Base-by-base conservation (phyloP, 2,888 invertebrate species). In the Oscheius onirici region DNA sequence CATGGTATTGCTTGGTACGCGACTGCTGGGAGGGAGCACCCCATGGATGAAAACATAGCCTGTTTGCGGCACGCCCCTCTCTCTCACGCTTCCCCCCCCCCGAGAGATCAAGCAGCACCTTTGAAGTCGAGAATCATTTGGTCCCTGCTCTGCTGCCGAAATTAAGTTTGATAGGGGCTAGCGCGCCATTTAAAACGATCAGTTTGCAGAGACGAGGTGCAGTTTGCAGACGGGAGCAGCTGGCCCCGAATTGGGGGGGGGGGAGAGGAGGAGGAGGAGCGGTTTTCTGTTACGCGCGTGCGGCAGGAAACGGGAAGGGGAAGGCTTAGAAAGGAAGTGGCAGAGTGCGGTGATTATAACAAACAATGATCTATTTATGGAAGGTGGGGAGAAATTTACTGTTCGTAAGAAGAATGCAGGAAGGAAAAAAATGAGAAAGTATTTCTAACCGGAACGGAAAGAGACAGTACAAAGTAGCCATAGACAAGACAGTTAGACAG, bases 1-100 rank as follows among this genome's bases (percentile, higher is more conserved):
- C 52, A 28, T 49, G 63, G 63, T 63, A 49, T 63, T 63, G 63
- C 63, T 63, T 63, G 63, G 63, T 49, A 63, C 63, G 49, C 46
- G 49, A 46, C 24, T 24, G 49, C n/a, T n/a, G 13, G 58, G 40
- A 11, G 17, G 8, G 34, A 17, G 49, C 49, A 10, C 46, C 46
- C 49, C 63, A 63, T 63, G 49, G 63, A 63, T 46, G 63, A 63
- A 63, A 63, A 63, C 63, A 63, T 8, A 63, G n/a, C 46, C 63
- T 63, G 63, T 63, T 63, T 63, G 49, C 49, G 63, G 63, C 63
- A 46, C 63, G 63, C 63, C 63, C 58, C 63, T 43, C 63, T 26
- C 15, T 46, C 34, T 6, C 8, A 8, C 34, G 3, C 34, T 34
- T 34, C 34, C 34, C 34, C 34, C 34, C 8, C 3, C 5, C 34